phyloP scores from a whole-genome alignment of 2,113 vertebrate genomes.

The Lichenostomus cassidix region DNA sequence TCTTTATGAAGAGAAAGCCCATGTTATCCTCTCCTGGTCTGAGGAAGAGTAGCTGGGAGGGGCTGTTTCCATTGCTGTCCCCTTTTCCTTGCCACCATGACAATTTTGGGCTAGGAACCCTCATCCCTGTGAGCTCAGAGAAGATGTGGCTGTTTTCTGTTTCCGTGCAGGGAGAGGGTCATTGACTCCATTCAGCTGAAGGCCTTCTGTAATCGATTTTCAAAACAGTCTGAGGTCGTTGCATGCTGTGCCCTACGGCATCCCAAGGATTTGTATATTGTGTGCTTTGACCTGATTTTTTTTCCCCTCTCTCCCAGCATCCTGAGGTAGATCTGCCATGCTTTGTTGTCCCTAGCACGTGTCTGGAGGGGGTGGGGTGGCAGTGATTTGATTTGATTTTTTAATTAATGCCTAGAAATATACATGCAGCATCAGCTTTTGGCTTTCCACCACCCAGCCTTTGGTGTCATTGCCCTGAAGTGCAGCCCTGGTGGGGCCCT shows the following conservation, averaged over 20 bases:
- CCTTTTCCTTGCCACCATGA: neutral
- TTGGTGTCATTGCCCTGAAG: neutral
- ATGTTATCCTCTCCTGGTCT: neutral
- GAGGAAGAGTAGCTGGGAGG: neutral
- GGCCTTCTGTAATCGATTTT: constrained; percentile 59
- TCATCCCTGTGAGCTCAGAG: neutral
- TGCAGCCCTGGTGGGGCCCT: neutral
- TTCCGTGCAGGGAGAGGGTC: neutral
- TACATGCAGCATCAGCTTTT: neutral
- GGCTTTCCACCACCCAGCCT: neutral
- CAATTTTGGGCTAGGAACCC: neutral
- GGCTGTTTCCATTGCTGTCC: neutral
- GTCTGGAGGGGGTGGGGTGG: neutral
- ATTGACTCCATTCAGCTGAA: constrained; percentile 54
- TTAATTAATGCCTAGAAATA: constrained; percentile 28
- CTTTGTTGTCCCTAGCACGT: constrained; percentile 6
- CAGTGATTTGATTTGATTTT: constrained; percentile 5
- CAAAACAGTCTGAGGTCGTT: constrained; percentile 41
- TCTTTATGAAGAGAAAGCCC: neutral
- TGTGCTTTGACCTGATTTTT: constrained; percentile 61
- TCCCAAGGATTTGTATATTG: constrained; percentile 28
- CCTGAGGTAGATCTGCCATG: constrained; percentile 8
- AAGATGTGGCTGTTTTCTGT: neutral
- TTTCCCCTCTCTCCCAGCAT: neutral
- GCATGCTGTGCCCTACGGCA: constrained; percentile 22